A percentile compares a stretch with the other conserved stretches of the same genome.
Conservation (phyloP, 2,113 vertebrate genomes). For the Dipodomys stephensi region DNA sequence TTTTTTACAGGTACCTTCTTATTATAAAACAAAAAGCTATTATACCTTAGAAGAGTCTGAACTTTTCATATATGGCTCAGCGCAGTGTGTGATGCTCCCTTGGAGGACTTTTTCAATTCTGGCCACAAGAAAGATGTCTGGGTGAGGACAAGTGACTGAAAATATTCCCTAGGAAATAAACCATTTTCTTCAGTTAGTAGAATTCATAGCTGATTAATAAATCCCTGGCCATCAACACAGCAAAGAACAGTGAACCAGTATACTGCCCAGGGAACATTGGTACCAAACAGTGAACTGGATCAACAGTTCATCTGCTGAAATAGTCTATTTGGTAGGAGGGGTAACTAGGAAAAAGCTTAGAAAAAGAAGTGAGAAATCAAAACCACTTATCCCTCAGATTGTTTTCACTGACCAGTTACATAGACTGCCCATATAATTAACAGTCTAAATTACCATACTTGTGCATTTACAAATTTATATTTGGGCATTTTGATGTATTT, state of each 20-base stretch:
- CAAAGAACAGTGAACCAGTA: not conserved
- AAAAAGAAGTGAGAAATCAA: not conserved
- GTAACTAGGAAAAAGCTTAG: not conserved
- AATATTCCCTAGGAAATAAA: conserved; percentile 93
- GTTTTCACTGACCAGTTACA: not conserved
- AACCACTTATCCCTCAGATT: not conserved
- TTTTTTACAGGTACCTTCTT: not conserved
- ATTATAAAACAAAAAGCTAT: not conserved
- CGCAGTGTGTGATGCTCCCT: conserved; percentile 97
- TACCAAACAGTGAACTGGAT: not conserved
- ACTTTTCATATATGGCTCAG: conserved; percentile 98
- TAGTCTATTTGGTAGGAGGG: not conserved
- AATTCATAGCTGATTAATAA: not conserved
- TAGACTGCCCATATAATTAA: not conserved
- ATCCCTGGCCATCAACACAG: not conserved
- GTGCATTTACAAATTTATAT: not conserved
- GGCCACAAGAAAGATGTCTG: conserved; percentile 98
- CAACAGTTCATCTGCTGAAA: not conserved
- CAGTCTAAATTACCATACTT: no score
- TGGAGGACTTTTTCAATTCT: conserved; percentile 98
- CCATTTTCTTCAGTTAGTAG: conserved; percentile 15
- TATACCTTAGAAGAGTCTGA: conserved; percentile 97
- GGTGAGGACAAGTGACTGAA: conserved; percentile 96
- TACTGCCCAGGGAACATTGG: not conserved
- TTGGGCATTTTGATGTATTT: not conserved